phyloP scores from a whole-genome alignment of 2,797 vertebrate genomes.

The Halcyon badia region DNA sequence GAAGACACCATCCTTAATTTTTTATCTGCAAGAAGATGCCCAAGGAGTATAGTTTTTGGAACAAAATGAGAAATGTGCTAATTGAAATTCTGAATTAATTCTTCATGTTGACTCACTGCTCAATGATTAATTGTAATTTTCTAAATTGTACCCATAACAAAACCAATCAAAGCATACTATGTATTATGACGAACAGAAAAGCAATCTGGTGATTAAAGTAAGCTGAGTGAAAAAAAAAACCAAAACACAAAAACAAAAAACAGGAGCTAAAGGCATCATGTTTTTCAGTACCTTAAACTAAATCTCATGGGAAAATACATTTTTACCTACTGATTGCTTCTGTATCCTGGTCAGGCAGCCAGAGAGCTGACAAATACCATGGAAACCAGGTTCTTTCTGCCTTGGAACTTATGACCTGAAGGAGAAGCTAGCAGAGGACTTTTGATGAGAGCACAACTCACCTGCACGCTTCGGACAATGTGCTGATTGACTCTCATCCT shows the following conservation, averaged over 20 bases:
- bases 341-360: background rate
- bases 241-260: background rate
- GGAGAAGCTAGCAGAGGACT: background rate
- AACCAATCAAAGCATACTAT: background rate
- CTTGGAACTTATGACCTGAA: background rate
- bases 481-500: background rate
- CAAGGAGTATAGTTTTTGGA: background rate
- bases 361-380: background rate
- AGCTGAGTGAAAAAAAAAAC: background rate
- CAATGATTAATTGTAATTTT: background rate
- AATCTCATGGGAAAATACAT: background rate
- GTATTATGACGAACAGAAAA: background rate
- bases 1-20: background rate
- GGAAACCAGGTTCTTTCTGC: background rate
- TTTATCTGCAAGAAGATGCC: background rate
- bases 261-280: background rate
- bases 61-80: background rate
- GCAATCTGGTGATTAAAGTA: background rate
- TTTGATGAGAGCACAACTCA: background rate
- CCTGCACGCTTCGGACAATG: accelerated
- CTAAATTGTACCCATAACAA: background rate
- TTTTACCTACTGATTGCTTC: background rate
- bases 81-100: background rate
- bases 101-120: background rate
- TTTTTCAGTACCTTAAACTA: background rate